phyloP scores from a whole-genome alignment of 2,113 vertebrate genomes.

The Labeo rohita region DNA sequence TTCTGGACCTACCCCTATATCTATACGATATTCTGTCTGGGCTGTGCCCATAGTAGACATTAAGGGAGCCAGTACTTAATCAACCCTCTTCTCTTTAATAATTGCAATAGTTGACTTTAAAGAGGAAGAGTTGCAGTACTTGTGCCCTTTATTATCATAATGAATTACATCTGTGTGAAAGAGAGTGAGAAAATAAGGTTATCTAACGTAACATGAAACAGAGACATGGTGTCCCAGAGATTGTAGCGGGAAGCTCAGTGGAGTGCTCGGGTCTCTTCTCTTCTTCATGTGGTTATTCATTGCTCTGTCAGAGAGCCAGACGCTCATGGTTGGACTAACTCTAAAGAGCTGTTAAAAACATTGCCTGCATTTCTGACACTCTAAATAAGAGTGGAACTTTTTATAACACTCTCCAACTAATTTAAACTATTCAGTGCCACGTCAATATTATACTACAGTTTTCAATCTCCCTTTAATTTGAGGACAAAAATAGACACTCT shows the following conservation, averaged over 20 bases:
- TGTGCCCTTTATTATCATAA: not conserved
- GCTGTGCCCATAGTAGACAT: too few species aligned
- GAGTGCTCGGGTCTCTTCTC: slow-evolving; percentile 51
- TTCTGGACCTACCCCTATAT: too few species aligned
- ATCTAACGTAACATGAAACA: slow-evolving; percentile 64
- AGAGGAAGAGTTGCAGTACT: not conserved
- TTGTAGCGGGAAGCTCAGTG: slow-evolving; percentile 39
- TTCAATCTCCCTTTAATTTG: slow-evolving; percentile 23
- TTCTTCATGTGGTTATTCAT: slow-evolving; percentile 60
- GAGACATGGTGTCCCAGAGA: slow-evolving; percentile 65
- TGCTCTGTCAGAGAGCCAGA: slow-evolving; percentile 50
- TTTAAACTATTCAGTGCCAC: slow-evolving; percentile 17
- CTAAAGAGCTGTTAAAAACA: slow-evolving; percentile 34
- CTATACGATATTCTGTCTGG: too few species aligned
- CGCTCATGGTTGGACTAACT: slow-evolving; percentile 9
- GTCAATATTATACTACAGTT: slow-evolving; percentile 11
- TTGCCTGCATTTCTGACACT: slow-evolving; percentile 37
- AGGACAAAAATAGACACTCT: not conserved
- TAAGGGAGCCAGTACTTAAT: too few species aligned
- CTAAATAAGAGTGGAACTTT: slow-evolving; percentile 27
- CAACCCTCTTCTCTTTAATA: too few species aligned
- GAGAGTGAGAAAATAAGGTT: slow-evolving; percentile 43
- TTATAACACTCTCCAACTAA: slow-evolving; percentile 24
- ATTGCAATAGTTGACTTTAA: too few species aligned
- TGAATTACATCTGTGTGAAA: not conserved